A percentile compares a stretch with the other conserved stretches of the same genome.
These are phyloP conservation scores for Diarsia rubi DNA, from an alignment of 2,888 invertebrate species.

Conservation along the genomic window DNA sequence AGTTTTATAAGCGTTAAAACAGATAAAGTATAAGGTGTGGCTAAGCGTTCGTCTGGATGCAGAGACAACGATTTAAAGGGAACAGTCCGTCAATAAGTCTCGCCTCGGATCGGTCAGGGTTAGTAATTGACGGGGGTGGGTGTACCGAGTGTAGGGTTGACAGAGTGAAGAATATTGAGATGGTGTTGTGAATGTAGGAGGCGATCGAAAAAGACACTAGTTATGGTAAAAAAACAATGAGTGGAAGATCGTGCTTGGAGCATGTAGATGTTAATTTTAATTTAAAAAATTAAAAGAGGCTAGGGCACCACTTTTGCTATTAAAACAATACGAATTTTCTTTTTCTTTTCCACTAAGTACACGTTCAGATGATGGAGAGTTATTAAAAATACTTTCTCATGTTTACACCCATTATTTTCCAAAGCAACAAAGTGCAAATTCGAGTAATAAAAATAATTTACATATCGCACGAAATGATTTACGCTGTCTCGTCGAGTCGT, in stretches of 20 bases:
- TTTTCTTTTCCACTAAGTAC: conserved; percentile 14
- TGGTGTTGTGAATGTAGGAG: conserved; percentile 4
- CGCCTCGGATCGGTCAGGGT: conserved; percentile 88
- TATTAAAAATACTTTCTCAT: conserved; percentile 52
- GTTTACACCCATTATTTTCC: conserved; percentile 52
- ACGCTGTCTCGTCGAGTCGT: conserved; percentile 68
- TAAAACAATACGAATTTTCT: conserved; percentile 1
- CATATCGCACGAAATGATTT: conserved; percentile 66
- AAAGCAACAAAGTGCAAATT: conserved; percentile 60
- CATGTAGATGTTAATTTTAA: background rate
- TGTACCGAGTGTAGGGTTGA: conserved; percentile 78
- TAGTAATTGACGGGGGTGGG: conserved; percentile 89
- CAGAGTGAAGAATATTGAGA: conserved; percentile 38
- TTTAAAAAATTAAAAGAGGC: background rate
- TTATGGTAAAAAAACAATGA: background rate
- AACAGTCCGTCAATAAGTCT: conserved; percentile 90
- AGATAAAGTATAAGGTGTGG: conserved; percentile 55
- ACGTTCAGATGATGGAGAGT: conserved; percentile 50
- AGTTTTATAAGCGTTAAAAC: conserved; percentile 51
- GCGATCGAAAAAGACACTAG: background rate
- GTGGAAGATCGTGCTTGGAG: accelerated
- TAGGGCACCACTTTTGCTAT: background rate
- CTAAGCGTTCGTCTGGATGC: conserved; percentile 69
- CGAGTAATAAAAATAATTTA: conserved; percentile 67
- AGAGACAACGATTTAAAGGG: conserved; percentile 80